Conservation (phyloP, 2,888 invertebrate genomes). For the Seira sanloemensis region DNA sequence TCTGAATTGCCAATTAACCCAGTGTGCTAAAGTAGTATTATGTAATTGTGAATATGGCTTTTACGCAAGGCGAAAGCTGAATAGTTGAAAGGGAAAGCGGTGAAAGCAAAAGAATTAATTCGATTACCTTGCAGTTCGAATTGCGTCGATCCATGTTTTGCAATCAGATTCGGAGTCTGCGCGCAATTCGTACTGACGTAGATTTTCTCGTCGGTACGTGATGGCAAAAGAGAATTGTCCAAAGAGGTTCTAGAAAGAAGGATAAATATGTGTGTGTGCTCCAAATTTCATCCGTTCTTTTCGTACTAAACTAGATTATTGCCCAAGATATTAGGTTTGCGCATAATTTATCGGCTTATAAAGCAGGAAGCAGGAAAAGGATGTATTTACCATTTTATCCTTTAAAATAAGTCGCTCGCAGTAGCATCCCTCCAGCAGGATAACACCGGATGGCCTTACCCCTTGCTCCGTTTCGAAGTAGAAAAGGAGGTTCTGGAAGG, state of each 20-base stretch:
- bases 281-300: neutral
- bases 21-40: neutral
- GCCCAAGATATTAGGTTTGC: neutral
- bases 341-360: neutral
- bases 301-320: neutral
- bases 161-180: conserved; percentile 91
- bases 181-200: conserved; percentile 90
- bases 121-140: conserved; percentile 87
- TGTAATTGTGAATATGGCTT: too few species aligned
- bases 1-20: neutral
- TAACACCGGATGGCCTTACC: conserved; percentile 87
- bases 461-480: conserved; percentile 92
- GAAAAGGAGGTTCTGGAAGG: conserved; percentile 88
- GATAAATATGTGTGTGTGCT: too few species aligned
- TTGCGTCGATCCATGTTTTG: conserved; percentile 92
- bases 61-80: too few species aligned
- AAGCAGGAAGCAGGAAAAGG: too few species aligned
- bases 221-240: conserved; percentile 91
- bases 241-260: conserved; percentile 74
- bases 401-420: conserved; percentile 84
- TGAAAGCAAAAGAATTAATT: neutral
- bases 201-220: conserved; percentile 89
- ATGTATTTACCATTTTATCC: conserved; percentile 73
- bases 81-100: neutral
- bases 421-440: conserved; percentile 92